phyloP scores from a whole-genome alignment of 2,888 invertebrate species.

The Scrobipalpa costella region DNA sequence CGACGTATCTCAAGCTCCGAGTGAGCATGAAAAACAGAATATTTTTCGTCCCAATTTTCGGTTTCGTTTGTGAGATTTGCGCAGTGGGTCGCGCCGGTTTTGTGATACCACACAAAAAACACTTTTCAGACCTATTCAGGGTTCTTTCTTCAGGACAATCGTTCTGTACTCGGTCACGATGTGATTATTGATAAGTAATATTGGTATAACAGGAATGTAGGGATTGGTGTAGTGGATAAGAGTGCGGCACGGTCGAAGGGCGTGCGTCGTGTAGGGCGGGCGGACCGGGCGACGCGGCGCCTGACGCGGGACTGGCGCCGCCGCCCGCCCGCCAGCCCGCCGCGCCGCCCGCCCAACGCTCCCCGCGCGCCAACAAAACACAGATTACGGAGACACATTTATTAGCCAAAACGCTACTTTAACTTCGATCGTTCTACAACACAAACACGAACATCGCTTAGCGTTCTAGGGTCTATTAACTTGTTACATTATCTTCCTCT shows the following conservation, averaged over 20 bases:
- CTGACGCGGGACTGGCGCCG: constrained; percentile 76
- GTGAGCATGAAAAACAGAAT: constrained; percentile 38
- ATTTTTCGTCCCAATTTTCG: constrained; percentile 57
- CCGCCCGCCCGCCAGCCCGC: constrained; percentile 46
- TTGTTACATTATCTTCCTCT: constrained; percentile 22
- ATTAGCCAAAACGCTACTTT: constrained; percentile 75
- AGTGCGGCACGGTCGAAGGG: constrained; percentile 45
- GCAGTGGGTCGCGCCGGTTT: constrained; percentile 74
- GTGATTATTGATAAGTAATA: not conserved
- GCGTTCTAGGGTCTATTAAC: constrained; percentile 24
- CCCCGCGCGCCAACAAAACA: constrained; percentile 71
- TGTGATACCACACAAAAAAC: constrained; percentile 55
- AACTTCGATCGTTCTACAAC: constrained; percentile 64
- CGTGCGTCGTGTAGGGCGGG: constrained; percentile 53
- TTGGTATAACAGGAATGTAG: constrained; percentile 11
- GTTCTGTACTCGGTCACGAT: not conserved
- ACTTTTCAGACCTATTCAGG: constrained; percentile 41
- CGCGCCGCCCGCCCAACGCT: constrained; percentile 45
- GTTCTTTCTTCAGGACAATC: not conserved
- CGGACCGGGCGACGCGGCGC: constrained; percentile 71
- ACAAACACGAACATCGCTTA: constrained; percentile 48
- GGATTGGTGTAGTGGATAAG: constrained; percentile 35
- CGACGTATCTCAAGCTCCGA: constrained; percentile 19
- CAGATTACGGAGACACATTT: constrained; percentile 73
- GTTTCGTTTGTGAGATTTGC: constrained; percentile 67